These are phyloP conservation scores for Piezodorus guildinii DNA, from an alignment of 1,140 invertebrate genomes.

Conservation along the genomic window DNA sequence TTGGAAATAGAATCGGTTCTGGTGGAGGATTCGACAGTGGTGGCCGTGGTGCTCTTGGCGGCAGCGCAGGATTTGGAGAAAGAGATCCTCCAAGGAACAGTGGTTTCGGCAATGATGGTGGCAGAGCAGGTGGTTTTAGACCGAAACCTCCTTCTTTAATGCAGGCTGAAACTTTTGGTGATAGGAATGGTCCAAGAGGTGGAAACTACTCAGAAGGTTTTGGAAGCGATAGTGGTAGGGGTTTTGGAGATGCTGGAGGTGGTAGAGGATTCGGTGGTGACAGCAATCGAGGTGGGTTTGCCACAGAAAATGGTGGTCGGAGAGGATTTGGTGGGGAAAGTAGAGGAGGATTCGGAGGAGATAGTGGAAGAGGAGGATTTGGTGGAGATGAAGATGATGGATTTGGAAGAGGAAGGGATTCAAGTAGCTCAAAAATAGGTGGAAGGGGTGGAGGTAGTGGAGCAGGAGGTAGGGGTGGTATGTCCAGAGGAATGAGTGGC, in stretches of 20 bases:
- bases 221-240: neutral
- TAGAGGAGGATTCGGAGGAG: constrained; percentile 13
- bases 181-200: no score
- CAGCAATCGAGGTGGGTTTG: neutral
- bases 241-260: neutral
- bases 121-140: neutral
- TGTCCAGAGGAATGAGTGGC: neutral
- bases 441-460: neutral
- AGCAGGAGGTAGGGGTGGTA: neutral
- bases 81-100: neutral
- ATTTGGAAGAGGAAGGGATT: no score
- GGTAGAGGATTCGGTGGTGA: constrained; percentile 6
- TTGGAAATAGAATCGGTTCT: neutral
- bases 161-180: neutral
- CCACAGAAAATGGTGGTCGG: neutral
- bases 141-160: neutral
- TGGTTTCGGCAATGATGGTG: neutral
- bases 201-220: neutral
- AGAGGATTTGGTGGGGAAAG: constrained; percentile 9
- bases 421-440: neutral
- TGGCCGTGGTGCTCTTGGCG: neutral
- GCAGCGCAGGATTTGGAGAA: neutral
- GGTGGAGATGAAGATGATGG: neutral
- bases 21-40: neutral
- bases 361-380: neutral